Conservation (phyloP, 1,140 invertebrate genomes). For the Drosophila bocki region DNA sequence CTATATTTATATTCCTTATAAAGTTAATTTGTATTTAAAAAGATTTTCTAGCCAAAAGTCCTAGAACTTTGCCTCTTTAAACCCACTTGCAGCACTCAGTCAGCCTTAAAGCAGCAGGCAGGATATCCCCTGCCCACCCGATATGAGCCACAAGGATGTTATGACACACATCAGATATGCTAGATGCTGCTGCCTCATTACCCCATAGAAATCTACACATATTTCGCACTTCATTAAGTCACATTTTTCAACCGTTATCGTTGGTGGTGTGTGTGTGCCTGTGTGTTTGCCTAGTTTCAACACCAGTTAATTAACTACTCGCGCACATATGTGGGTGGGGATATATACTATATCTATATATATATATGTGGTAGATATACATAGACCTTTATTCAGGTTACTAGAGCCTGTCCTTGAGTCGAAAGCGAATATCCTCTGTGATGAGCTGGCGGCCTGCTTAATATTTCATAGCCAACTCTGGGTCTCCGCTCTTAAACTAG, state of each 20-base stretch:
- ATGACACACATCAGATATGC: conserved; percentile 48
- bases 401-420: conserved; percentile 69
- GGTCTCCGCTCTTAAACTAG: conserved; percentile 58
- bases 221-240: conserved; percentile 80
- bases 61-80: neutral
- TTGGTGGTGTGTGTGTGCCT: conserved; percentile 8
- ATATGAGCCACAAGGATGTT: conserved; percentile 17
- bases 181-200: conserved; percentile 67
- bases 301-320: conserved; percentile 70
- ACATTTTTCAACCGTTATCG: conserved; percentile 65
- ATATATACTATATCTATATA: neutral
- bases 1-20: too few relatives aligned
- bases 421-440: conserved; percentile 44
- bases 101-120: conserved; percentile 22
- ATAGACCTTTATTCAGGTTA: conserved; percentile 61
- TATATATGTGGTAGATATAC: neutral
- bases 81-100: neutral
- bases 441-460: conserved; percentile 53
- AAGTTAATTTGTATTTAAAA: too few relatives aligned
- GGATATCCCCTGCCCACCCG: neutral
- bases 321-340: conserved; percentile 34
- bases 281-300: conserved; percentile 66
- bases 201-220: conserved; percentile 66
- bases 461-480: conserved; percentile 53
- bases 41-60: neutral